Percentiles rank a stretch among this genome's conserved stretches.
Evolutionary conservation across 2,888 invertebrate genomes (phyloP).

Genomic region (Cephus spinipes): DNA sequence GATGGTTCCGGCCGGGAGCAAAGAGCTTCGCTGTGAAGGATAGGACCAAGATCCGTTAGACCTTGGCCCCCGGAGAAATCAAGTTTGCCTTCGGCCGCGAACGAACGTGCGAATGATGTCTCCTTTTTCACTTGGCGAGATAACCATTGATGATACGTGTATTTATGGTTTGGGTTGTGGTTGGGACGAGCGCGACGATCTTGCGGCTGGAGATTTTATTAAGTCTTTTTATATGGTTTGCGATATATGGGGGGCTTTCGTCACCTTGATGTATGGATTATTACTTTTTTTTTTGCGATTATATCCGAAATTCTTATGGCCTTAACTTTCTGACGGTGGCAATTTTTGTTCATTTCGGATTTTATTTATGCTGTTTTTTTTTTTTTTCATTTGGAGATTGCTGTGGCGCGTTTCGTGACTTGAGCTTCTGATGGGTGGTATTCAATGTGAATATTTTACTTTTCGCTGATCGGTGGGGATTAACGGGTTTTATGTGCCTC

Average conservation of each 20-base stretch:
- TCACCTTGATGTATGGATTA: not conserved
- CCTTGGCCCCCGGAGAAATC: constrained; percentile 50
- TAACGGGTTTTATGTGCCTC: not conserved
- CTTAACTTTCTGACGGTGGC: not conserved
- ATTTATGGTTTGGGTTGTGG: not conserved
- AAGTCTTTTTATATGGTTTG: not conserved
- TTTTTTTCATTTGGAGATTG: not conserved
- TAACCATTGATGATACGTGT: not conserved
- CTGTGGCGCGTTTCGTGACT: not conserved
- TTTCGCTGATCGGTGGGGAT: not conserved
- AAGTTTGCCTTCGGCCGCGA: constrained; percentile 36
- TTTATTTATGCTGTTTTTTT: not conserved
- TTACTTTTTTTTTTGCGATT: not conserved
- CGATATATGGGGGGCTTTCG: not conserved
- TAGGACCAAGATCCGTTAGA: constrained; percentile 34
- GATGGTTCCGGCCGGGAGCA: constrained; percentile 24
- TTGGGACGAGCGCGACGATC: not conserved
- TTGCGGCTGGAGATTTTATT: not conserved
- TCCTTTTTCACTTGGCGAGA: constrained; percentile 24
- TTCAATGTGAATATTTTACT: not conserved
- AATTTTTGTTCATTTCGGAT: not conserved
- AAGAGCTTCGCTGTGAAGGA: constrained; percentile 15
- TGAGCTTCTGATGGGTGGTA: not conserved
- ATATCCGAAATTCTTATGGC: constrained; percentile 23
- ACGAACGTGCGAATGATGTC: constrained; percentile 33